Evolutionary conservation across 2,113 vertebrate genomes (phyloP).

Genomic region (Datnioides undecimradiatus): DNA sequence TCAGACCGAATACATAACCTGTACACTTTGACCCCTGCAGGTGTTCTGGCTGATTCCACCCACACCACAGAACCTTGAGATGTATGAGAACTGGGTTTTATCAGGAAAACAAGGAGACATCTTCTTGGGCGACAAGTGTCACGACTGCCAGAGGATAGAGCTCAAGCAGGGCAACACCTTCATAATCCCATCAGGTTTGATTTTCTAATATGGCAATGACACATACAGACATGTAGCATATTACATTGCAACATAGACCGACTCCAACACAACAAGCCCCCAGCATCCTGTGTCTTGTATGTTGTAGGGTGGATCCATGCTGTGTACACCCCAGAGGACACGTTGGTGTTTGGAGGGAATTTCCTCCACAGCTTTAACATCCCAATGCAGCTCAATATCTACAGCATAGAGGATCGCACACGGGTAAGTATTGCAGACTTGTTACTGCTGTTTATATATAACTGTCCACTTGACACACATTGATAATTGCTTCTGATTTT

Average conservation of each 20-base stretch:
- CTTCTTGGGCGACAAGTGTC: conserved; percentile 95
- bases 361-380: conserved; percentile 99
- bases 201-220: neutral
- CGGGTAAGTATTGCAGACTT: conserved; percentile 84
- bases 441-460: neutral
- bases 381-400: conserved; percentile 98
- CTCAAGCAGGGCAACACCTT: conserved; percentile 98
- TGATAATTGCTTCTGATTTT: neutral
- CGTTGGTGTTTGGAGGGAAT: conserved; percentile 96
- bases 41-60: conserved; percentile 99
- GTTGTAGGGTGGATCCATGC: conserved; percentile 97
- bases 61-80: conserved; percentile 95
- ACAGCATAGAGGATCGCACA: conserved; percentile 97
- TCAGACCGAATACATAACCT: neutral
- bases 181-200: conserved; percentile 96
- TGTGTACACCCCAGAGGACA: conserved; percentile 97
- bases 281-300: neutral
- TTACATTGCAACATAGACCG: no score
- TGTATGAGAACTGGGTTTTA: conserved; percentile 99
- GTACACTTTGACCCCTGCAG: conserved; percentile 73
- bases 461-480: neutral
- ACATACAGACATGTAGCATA: neutral
- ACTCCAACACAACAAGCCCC: neutral
- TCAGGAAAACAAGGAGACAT: conserved; percentile 99
- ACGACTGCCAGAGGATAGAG: conserved; percentile 94